Evolutionary conservation across 1,140 invertebrate genomes (phyloP), one percentile per base, ranked within the genome.

Genomic region (Amphibalanus amphitrite): DNA sequence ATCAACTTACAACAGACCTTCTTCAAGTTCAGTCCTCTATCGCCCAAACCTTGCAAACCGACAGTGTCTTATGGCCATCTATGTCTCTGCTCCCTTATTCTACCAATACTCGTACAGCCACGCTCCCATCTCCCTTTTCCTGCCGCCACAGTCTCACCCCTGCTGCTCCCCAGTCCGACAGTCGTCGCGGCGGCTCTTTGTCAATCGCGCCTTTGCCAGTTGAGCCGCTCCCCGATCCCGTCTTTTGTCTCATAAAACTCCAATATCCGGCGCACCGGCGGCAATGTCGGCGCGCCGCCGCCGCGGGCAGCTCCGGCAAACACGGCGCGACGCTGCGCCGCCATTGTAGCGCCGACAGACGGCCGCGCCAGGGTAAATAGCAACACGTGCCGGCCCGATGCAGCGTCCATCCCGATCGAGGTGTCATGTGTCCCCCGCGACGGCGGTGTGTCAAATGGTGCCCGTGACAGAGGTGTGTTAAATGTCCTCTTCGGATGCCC

Each of bases 201-300:
- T 59, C 33, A 38, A 20, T 23, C 47, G 47, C 47, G 23, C 10
- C 13, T 59, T 20, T 13, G 47, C 47, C 13, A 1, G 47, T 20
- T 59, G 47, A 59, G 6, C 47, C 47, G 1, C 20, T 6, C 47
- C 47, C 47, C 47, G 47, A 59, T 13, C 47, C 47, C 47, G 47
- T 59, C 47, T 59, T 59, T 59, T 59, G 47, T 59, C 47, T 59
- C 47, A 59, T 59, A 59, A 59, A 59, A 59, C 47, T 59, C 47
- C 47, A 59, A 59, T 59, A 59, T 59, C 47, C 47, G 47, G 47
- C 13, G 47, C 47, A 23, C 47, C 47, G 47, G 23, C 47, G 47
- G 47, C 47, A 20, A 13, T 13, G 47, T 20, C 17, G 20, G 13
- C 47, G 47, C 47, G 47, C 47, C 47, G 47, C 20, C 47, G 47